Evolutionary conservation across 2,113 vertebrate species (phyloP), one percentile per base, ranked within the genome.

Genomic region (Nasalis larvatus): DNA sequence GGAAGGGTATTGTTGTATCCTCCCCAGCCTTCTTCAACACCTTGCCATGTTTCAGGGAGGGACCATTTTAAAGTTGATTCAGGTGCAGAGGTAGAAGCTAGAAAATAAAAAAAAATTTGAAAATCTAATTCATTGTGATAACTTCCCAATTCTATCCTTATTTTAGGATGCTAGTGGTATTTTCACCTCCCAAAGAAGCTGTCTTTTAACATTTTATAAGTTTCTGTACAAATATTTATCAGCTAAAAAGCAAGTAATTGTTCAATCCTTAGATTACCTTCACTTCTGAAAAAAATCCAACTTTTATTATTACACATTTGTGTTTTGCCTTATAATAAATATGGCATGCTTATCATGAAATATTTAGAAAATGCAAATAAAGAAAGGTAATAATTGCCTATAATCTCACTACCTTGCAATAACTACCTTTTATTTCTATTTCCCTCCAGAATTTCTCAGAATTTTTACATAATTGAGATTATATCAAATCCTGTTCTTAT

Each of bases 41-140:
- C 98, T 32, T 96, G 63, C 99, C 99, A 99, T 0, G 98, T 97
- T 77, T 98, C 97, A 17, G 98, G 95, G 21, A 90, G 89, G 0
- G 98, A 99, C 99, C 99, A 99, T 91, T 89, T 98, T 89, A 98
- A 96, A 92, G 93, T 6, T 60, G 84, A 35, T 42, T 92, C 69
- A 42, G 97, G 90, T 76, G 35, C 95, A 74, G 91, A n/a, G 42
- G 89, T 86, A 86, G 97, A 85, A 97, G 30, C 98, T 99, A 88
- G 30, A 96, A 98, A 97, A 98, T 0, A 98, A 83, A 86, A 96
- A 78, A 40, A 78, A 14, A 60, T 30, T 25, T 93, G 11, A 85
- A 82, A 91, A 95, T 97, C 56, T 42, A 30, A 47, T 14, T 84
- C 49, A 76, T 42, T 95, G 23, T 58, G 52, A 86, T 47, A 93